Conservation (phyloP, 2,888 invertebrate species). For the Pemphredon lugubris region DNA sequence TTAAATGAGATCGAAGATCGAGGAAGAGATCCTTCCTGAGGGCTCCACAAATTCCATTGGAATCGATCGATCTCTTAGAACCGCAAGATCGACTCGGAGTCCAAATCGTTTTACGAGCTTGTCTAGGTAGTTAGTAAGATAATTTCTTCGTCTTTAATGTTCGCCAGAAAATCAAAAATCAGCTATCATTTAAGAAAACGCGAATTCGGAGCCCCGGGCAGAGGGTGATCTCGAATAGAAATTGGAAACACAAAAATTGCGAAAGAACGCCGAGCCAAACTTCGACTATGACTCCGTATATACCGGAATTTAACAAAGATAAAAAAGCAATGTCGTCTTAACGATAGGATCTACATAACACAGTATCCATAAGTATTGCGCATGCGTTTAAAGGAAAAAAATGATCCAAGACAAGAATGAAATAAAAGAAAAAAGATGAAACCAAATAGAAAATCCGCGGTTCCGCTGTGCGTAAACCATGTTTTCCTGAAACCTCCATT, state of each 20-base stretch:
- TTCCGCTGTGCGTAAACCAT: slow-evolving; percentile 58
- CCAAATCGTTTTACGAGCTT: slow-evolving; percentile 26
- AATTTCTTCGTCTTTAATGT: not conserved
- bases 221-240: slow-evolving; percentile 1
- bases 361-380: slow-evolving; percentile 11
- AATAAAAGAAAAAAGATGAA: not conserved
- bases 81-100: not conserved
- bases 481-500: slow-evolving; percentile 68
- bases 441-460: slow-evolving; percentile 15
- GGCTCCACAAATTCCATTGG: too few relatives aligned
- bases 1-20: too few relatives aligned
- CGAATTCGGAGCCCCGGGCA: not conserved
- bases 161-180: not conserved
- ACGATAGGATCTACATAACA: slow-evolving; percentile 14
- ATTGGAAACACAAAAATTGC: slow-evolving; percentile 21
- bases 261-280: too few relatives aligned
- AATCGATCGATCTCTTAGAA: too few relatives aligned
- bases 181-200: not conserved
- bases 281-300: too few relatives aligned
- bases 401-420: not conserved
- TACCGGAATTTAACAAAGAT: slow-evolving; percentile 26
- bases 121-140: slow-evolving; percentile 7
- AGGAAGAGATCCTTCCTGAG: not conserved
- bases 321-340: slow-evolving; percentile 19
- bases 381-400: slow-evolving; percentile 8